phyloP scores from a whole-genome alignment of 2,797 vertebrate genomes.

The Falco novaeseelandiae region DNA sequence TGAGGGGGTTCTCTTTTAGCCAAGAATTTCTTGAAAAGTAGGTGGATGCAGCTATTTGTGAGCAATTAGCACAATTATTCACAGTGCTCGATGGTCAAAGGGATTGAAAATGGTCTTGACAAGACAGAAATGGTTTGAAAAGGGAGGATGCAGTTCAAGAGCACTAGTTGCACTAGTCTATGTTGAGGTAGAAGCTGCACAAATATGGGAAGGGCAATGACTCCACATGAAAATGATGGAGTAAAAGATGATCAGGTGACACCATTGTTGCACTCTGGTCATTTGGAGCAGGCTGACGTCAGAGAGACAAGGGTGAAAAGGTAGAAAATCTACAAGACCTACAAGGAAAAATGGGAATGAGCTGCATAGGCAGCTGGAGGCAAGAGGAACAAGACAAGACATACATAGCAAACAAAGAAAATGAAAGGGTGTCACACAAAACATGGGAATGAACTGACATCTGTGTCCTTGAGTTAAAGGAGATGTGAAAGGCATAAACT shows the following conservation, averaged over 20 bases:
- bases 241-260: not conserved
- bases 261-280: fast-evolving
- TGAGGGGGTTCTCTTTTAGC: not conserved
- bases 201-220: not conserved
- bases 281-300: not conserved
- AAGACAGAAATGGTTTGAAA: not conserved
- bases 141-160: not conserved
- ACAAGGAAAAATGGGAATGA: not conserved
- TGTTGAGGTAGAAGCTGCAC: not conserved
- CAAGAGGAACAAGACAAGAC: fast-evolving
- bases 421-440: not conserved
- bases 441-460: fast-evolving
- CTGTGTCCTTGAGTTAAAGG: not conserved
- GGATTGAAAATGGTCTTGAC: not conserved
- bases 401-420: not conserved
- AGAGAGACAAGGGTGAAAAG: not conserved
- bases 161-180: not conserved
- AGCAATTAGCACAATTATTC: not conserved
- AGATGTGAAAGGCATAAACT: not conserved
- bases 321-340: not conserved
- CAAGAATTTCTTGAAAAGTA: not conserved
- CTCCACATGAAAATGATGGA: fast-evolving
- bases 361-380: not conserved
- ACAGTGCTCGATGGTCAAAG: not conserved
- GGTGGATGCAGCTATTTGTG: not conserved